Evolutionary conservation across 2,797 vertebrate species (phyloP).

Genomic region (Cyclura pinguis): DNA sequence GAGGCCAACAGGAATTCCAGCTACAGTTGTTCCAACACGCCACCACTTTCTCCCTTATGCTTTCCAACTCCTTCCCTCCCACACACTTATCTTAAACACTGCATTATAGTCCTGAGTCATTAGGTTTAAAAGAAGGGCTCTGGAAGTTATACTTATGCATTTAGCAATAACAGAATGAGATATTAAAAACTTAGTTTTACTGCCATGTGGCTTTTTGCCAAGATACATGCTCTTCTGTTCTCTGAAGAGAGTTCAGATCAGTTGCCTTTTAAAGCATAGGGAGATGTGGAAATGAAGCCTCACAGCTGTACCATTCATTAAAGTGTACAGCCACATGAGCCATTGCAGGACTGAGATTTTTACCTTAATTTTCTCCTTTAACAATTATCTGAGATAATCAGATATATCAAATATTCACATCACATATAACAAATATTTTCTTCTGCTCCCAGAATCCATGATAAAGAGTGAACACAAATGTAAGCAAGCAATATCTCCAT

Average conservation of each 20-base stretch:
- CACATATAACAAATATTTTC: not conserved
- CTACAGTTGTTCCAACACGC: slow-evolving; percentile 1
- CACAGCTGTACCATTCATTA: not conserved
- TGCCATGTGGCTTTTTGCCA: slow-evolving; percentile 34
- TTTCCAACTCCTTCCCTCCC: slow-evolving; percentile 23
- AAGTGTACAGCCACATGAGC: not conserved
- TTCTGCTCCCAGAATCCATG: not conserved
- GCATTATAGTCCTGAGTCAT: not conserved
- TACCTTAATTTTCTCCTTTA: not conserved
- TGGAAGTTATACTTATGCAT: slow-evolving; percentile 35
- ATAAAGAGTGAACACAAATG: not conserved
- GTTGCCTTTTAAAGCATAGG: slow-evolving; percentile 9
- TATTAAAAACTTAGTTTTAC: slow-evolving; percentile 41
- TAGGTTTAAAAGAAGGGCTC: slow-evolving; percentile 37
- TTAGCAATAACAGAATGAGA: slow-evolving; percentile 38
- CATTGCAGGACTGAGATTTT: too few species aligned
- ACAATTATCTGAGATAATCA: not conserved
- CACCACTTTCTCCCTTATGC: not conserved
- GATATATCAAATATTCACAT: not conserved
- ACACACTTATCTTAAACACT: not conserved
- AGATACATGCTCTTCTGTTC: slow-evolving; percentile 14
- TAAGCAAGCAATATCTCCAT: not conserved
- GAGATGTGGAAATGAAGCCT: slow-evolving; percentile 39
- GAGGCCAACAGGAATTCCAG: slow-evolving; percentile 17
- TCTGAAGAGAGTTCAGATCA: slow-evolving; percentile 29